These are phyloP conservation scores for Ondatra zibethicus DNA, from an alignment of 2,113 vertebrate species.

Conservation along the genomic window DNA sequence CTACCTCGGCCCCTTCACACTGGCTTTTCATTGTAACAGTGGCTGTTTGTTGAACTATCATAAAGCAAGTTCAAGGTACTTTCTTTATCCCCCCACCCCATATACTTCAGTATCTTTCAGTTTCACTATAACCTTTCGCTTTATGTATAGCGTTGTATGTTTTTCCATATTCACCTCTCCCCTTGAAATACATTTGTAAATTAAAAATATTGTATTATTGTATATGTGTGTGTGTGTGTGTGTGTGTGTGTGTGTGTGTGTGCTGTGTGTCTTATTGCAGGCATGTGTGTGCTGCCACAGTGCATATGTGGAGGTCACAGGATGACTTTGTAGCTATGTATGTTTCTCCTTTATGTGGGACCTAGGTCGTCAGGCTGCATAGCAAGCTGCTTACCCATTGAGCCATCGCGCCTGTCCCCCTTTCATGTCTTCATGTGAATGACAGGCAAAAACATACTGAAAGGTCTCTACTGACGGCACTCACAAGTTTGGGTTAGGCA, in stretches of 20 bases:
- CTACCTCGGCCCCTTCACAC: background rate
- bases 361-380: no score
- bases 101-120: background rate
- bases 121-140: background rate
- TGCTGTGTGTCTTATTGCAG: background rate
- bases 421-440: conserved; percentile 17
- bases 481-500: background rate
- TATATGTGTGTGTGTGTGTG: background rate
- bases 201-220: background rate
- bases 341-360: no score
- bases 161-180: no score
- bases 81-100: background rate
- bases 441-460: background rate
- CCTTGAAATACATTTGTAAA: background rate
- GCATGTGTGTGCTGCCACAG: background rate
- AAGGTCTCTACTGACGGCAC: background rate
- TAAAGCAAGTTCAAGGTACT: background rate
- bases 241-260: background rate
- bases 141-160: no score
- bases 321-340: background rate
- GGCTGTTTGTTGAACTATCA: background rate
- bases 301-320: background rate
- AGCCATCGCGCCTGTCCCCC: background rate
- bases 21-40: background rate
- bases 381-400: background rate